Base-by-base conservation (phyloP, 1,140 invertebrate species). In the Rhyacophila brunnea region DNA sequence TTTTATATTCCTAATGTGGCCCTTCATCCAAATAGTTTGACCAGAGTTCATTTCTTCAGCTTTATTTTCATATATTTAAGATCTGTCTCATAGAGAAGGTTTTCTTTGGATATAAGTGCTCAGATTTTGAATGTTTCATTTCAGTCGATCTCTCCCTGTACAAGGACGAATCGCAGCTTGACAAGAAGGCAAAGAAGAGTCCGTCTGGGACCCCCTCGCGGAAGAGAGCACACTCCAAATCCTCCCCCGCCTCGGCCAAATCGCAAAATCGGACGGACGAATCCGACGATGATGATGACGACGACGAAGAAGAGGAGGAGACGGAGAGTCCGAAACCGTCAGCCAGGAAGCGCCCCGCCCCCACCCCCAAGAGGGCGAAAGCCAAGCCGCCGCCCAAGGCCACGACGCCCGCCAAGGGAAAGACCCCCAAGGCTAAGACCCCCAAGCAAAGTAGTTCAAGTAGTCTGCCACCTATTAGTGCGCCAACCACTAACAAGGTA, bases 111-210 rank as follows among this genome's bases (percentile, higher is more conserved):
- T n/a, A n/a, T n/a, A n/a, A n/a, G n/a, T n/a, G n/a, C n/a, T n/a
- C n/a, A 44, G 6, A 14, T 44, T 44, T 47, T n/a, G n/a, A n/a
- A n/a, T n/a, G n/a, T 52, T 18, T 13, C 11, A 15, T 80, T 82
- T 36, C 72, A 90, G 88, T 91, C 77, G 89, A 91, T 72, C 76
- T 91, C 17, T 91, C 89, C 7, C 74, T 91, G 17, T 90, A 87
- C 70, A 88, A 85, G 69, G 87, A 90, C 68, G 88, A 91, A 71
- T 86, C 87, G 43, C 89, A 91, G 71, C 68, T 91, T 48, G 88
- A 88, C 60, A 88, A 86, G 72, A 81, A 84, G 65, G 49, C 66
- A 46, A 65, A 67, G 60, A 54, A 67, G 54, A 74, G 44, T 17
- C 15, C 35, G n/a, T 20, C 72, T 38, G 65, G 68, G 28, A 48